These are phyloP conservation scores for Cebidichthys violaceus DNA, from an alignment of 2,113 vertebrate species.

Conservation along the genomic window DNA sequence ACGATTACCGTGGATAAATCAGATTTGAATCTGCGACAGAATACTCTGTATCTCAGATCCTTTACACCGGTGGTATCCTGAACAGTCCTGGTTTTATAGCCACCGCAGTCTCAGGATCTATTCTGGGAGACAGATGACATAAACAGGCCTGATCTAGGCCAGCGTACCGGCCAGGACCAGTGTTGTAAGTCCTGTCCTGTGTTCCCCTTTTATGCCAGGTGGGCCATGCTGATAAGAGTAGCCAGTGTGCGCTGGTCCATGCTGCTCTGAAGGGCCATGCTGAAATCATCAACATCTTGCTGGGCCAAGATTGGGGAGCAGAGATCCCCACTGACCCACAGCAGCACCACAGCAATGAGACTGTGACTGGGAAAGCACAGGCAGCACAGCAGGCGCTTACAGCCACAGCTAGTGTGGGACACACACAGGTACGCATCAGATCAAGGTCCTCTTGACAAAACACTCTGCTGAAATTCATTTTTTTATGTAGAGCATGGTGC, in stretches of 20 bases:
- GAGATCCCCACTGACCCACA: constrained; percentile 74
- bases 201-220: constrained; percentile 82
- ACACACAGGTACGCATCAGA: constrained; percentile 85
- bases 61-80: constrained; percentile 36
- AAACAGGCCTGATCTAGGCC: constrained; percentile 65
- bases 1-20: constrained; percentile 11
- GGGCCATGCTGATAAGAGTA: constrained; percentile 92
- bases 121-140: constrained; percentile 64
- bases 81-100: constrained; percentile 45
- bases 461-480: constrained; percentile 19
- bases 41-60: constrained; percentile 17
- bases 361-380: constrained; percentile 64
- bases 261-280: constrained; percentile 90
- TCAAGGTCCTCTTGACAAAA: constrained; percentile 18
- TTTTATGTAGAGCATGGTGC: neutral
- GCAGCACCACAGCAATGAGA: constrained; percentile 69
- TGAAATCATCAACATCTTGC: constrained; percentile 87
- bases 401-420: constrained; percentile 94
- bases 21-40: constrained; percentile 21
- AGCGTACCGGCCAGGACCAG: constrained; percentile 32
- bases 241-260: constrained; percentile 94
- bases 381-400: constrained; percentile 90
- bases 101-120: constrained; percentile 50
- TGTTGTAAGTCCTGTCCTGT: constrained; percentile 54
- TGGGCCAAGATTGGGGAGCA: constrained; percentile 85